Evolutionary conservation across 2,113 vertebrate genomes (phyloP), one percentile per base, ranked within the genome.

Genomic region (Oncorhynchus keta): DNA sequence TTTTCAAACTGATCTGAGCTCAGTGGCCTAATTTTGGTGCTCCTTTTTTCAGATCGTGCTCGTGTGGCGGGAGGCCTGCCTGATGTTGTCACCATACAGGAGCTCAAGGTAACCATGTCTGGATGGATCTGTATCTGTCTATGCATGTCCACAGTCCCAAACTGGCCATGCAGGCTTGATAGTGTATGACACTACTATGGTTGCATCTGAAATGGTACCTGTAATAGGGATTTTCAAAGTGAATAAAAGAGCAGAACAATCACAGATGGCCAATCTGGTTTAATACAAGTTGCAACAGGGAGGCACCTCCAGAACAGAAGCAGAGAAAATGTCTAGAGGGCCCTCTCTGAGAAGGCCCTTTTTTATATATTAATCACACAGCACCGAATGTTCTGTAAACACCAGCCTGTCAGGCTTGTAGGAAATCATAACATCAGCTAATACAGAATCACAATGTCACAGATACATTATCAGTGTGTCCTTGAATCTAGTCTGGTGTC

Each of bases 11-110:
- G 49, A 51, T 51, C 20, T 12, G 32, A 70, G 18, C 1, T 70
- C 32, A 20, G 68, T 70, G 68, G 8, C 11, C 12, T 62, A 13
- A 66, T 32, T 39, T 76, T 76, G 18, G 22, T 76, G 13, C 49
- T 45, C n/a, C 68, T 76, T 78, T 26, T 86, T 93, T 48, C 90
- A 99, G 98, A 95, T 90, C 97, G 98, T 32, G 98, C 98, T 76
- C 95, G 98, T 26, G 97, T 99, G 65, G 87, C 97, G 84, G 98
- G 98, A 79, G 98, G 98, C 48, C 93, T 99, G 83, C 98, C 98
- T 0, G 98, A 99, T 69, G 97, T 99, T 85, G 98, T 99, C 88
- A 99, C 98, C 69, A 99, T 99, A 82, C 98, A 99, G 86, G 97
- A 99, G 89, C 96, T 97, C 90, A 99, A 99, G 96, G 98, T 99